phyloP scores from a whole-genome alignment of 2,113 vertebrate species.

The Stomatorhinus ivindoensis region DNA sequence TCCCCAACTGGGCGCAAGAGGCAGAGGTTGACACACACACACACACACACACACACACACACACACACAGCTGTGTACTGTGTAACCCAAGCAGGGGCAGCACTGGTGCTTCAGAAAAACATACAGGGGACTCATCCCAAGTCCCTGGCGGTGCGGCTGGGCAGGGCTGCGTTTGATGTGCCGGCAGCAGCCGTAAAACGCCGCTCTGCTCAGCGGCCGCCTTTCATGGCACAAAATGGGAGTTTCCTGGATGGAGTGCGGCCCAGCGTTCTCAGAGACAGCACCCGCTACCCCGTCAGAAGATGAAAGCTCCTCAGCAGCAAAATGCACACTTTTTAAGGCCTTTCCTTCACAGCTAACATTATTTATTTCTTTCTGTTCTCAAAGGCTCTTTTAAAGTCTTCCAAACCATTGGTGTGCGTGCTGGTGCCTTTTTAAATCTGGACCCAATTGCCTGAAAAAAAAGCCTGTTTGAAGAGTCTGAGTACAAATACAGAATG shows the following conservation, averaged over 20 bases:
- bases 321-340: constrained; percentile 13
- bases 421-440: constrained; percentile 19
- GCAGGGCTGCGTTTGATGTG: neutral
- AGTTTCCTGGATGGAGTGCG: neutral
- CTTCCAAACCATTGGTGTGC: constrained; percentile 14
- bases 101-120: neutral
- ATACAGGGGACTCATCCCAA: neutral
- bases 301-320: constrained; percentile 15
- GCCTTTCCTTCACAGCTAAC: constrained; percentile 15
- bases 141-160: neutral
- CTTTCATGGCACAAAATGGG: constrained; percentile 13
- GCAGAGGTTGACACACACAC: too few species aligned
- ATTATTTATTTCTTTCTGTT: constrained; percentile 18
- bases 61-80: neutral
- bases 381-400: constrained; percentile 21
- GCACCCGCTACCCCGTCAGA: constrained; percentile 7
- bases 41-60: neutral
- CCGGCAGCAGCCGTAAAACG: neutral
- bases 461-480: constrained; percentile 21
- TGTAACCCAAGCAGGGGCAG: neutral
- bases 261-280: neutral
- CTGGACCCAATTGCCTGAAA: constrained; percentile 14
- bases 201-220: neutral
- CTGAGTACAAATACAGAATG: constrained; percentile 6
- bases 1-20: neutral